Evolutionary conservation across 2,797 vertebrate species (phyloP).

Genomic region (Pristis pectinata): DNA sequence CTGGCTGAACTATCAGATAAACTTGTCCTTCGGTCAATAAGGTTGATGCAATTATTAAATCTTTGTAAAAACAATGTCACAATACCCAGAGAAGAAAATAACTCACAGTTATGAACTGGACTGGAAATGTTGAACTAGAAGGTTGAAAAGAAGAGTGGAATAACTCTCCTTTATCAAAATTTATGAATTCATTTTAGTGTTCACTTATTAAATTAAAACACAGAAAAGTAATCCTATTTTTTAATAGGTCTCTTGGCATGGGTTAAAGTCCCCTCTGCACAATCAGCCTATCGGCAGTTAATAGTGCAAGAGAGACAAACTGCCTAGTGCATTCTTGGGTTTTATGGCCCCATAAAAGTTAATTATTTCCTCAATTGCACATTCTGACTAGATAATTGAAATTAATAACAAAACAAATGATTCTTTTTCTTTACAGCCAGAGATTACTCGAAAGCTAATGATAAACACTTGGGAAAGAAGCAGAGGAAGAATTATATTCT

Average conservation of each 20-base stretch:
- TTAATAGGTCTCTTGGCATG: not conserved
- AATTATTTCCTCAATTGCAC: slow-evolving; percentile 46
- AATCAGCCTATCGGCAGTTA: slow-evolving; percentile 18
- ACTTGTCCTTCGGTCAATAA: slow-evolving; percentile 11
- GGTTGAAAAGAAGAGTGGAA: not conserved
- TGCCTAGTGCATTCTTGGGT: slow-evolving; percentile 31
- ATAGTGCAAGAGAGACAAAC: not conserved
- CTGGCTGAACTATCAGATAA: not conserved
- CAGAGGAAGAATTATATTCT: not conserved
- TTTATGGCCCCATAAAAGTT: slow-evolving; percentile 44
- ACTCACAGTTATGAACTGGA: not conserved
- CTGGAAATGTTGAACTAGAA: not conserved
- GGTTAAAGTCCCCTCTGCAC: slow-evolving; percentile 26
- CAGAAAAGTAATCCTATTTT: not conserved
- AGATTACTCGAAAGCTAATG: slow-evolving; percentile 37
- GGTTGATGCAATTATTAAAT: not conserved
- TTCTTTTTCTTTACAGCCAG: slow-evolving; percentile 39
- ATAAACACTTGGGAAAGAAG: slow-evolving; percentile 35
- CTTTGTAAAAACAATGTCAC: not conserved
- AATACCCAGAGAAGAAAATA: not conserved
- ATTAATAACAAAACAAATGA: slow-evolving; percentile 41
- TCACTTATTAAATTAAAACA: not conserved
- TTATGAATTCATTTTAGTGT: not conserved
- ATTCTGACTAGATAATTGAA: slow-evolving; percentile 44
- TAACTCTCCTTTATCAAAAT: not conserved